phyloP scores from a whole-genome alignment of 2,113 vertebrate genomes.

The Hippocampus guttulatus region DNA sequence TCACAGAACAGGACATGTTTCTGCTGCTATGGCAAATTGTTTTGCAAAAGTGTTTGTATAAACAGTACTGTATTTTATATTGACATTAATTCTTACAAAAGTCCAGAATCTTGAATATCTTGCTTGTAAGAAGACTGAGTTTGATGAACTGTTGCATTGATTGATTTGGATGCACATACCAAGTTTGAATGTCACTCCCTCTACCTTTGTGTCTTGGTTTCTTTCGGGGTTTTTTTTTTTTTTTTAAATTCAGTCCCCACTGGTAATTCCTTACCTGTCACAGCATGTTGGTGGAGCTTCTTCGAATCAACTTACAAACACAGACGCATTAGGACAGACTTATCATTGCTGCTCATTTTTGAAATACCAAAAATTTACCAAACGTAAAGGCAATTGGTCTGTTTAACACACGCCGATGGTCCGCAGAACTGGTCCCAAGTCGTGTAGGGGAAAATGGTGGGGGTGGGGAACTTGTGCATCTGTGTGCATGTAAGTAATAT shows the following conservation, averaged over 20 bases:
- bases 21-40: not conserved
- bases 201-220: not conserved
- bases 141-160: conserved; percentile 6
- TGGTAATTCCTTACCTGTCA: conserved; percentile 69
- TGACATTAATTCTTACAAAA: not conserved
- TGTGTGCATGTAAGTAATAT: no score
- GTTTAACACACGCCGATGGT: no score
- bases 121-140: conserved; percentile 12
- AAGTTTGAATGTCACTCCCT: conserved; percentile 1
- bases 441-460: no score
- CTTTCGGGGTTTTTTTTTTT: not conserved
- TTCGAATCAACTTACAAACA: conserved; percentile 68
- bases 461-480: no score
- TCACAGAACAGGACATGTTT: conserved; percentile 13
- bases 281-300: conserved; percentile 58
- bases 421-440: no score
- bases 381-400: not conserved
- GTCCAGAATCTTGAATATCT: conserved; percentile 8
- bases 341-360: conserved; percentile 38
- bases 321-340: conserved; percentile 43
- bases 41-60: not conserved
- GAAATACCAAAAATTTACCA: not conserved
- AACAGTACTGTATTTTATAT: not conserved
- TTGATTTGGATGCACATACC: conserved; percentile 14
- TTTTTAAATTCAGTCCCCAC: conserved; percentile 41